Conservation (phyloP, 2,797 vertebrate species). For the Siniperca obscura region DNA sequence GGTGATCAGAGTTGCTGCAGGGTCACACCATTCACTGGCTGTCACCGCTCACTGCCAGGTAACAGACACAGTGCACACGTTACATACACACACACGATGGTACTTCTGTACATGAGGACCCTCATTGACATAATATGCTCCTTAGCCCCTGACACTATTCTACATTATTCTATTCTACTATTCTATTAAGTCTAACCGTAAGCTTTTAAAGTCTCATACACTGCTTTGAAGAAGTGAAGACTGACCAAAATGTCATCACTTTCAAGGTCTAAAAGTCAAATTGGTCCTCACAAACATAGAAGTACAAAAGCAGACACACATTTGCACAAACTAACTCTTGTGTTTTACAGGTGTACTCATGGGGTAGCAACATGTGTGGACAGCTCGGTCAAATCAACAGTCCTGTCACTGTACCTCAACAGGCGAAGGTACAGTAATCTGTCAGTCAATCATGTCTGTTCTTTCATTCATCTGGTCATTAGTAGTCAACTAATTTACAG, state of each 20-base stretch:
- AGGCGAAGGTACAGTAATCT: slow-evolving; percentile 85
- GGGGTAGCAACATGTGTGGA: slow-evolving; percentile 94
- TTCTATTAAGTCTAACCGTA: not conserved
- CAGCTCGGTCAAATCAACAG: slow-evolving; percentile 92
- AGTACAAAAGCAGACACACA: not conserved
- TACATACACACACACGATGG: not conserved
- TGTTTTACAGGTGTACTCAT: slow-evolving; percentile 91
- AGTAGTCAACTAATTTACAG: not conserved
- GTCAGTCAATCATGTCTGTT: not conserved
- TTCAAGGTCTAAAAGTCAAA: not conserved
- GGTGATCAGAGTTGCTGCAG: slow-evolving; percentile 92
- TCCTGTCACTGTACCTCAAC: slow-evolving; percentile 91
- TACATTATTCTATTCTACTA: no score
- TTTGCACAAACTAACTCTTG: not conserved
- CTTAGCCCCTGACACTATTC: no score
- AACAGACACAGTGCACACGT: slow-evolving; percentile 49
- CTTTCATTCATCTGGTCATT: not conserved
- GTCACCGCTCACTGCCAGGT: slow-evolving; percentile 96
- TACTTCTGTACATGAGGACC: not conserved
- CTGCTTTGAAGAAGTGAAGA: not conserved
- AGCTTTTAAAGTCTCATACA: not conserved
- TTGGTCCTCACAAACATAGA: no score
- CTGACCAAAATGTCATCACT: not conserved
- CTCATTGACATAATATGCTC: not conserved
- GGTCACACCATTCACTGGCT: slow-evolving; percentile 93